Evolutionary conservation across 1,140 invertebrate species (phyloP).

Genomic region (Pseudomyrmex pallidus): DNA sequence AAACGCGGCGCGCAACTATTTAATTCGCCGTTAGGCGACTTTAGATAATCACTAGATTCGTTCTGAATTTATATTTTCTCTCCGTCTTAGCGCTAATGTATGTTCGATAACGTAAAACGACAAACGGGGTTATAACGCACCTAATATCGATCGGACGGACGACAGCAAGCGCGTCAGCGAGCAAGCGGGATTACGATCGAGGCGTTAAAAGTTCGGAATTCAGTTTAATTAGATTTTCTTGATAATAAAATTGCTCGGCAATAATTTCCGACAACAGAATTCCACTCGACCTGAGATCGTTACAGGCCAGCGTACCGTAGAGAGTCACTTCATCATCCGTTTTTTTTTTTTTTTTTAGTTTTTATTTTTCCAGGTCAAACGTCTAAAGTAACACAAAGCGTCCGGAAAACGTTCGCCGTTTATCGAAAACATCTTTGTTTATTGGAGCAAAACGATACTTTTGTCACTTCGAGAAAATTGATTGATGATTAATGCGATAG

Average conservation of each 20-base stretch:
- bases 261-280: constrained; percentile 34
- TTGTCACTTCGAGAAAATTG: neutral
- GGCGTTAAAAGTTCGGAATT: constrained; percentile 31
- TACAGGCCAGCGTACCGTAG: neutral
- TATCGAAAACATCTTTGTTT: neutral
- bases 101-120: constrained; percentile 25
- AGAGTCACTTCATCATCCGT: neutral
- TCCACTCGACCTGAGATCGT: constrained; percentile 25
- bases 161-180: neutral
- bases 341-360: no score
- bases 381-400: constrained; percentile 15
- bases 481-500: neutral
- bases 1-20: no score
- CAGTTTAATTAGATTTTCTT: constrained; percentile 28
- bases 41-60: no score
- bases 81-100: constrained; percentile 6
- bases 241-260: constrained; percentile 52
- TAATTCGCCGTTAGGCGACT: no score
- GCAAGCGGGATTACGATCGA: constrained; percentile 22
- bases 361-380: constrained; percentile 27
- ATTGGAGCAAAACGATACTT: neutral
- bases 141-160: constrained; percentile 39
- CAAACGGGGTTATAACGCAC: constrained; percentile 19
- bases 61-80: no score
- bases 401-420: neutral